These are phyloP conservation scores for Coreius guichenoti DNA, from an alignment of 2,797 vertebrate genomes.

Conservation along the genomic window DNA sequence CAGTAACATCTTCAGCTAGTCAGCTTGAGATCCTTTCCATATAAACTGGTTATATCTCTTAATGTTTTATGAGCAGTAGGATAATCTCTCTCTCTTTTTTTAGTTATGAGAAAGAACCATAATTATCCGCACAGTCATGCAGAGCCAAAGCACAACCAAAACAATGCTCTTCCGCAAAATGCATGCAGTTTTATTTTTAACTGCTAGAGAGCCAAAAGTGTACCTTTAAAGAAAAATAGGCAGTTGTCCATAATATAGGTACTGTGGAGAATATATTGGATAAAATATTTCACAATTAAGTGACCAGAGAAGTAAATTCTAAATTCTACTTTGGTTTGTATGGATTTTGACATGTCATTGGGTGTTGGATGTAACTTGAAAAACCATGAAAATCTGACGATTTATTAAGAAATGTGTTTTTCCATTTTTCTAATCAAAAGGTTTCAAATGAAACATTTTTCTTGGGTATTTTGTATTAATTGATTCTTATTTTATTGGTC, in stretches of 20 bases:
- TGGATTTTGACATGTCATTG: not conserved
- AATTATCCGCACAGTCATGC: not conserved
- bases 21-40: not conserved
- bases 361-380: not conserved
- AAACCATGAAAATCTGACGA: not conserved
- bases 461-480: not conserved
- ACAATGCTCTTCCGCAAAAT: not conserved
- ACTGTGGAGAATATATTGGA: not conserved
- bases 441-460: not conserved
- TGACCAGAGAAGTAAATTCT: not conserved
- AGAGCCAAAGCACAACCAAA: not conserved
- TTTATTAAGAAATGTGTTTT: not conserved
- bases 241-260: not conserved
- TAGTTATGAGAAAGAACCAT: not conserved
- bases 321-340: not conserved
- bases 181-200: not conserved
- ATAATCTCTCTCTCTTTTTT: not conserved
- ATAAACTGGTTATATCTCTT: not conserved
- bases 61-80: not conserved
- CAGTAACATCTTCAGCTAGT: too few relatives aligned
- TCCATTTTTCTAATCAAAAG: not conserved
- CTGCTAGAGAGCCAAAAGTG: not conserved
- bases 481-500: not conserved
- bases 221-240: not conserved
- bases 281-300: not conserved